Base-by-base conservation (phyloP, 2,113 vertebrate genomes). In the Aspiorhynchus laticeps region DNA sequence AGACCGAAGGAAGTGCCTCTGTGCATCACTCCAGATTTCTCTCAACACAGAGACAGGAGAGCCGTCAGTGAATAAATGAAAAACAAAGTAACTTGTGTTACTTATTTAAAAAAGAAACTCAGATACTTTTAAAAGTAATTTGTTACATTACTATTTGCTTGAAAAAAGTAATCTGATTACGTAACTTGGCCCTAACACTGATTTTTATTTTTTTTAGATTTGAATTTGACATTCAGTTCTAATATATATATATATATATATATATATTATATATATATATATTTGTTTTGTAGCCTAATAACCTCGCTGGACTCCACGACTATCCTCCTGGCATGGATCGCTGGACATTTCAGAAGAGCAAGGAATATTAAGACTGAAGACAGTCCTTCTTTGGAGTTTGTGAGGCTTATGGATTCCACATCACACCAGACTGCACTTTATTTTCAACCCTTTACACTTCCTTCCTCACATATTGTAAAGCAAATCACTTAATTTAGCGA, bases 321-420 rank as follows among this genome's bases (percentile, higher is more conserved):
- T 46, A 81, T 82, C 59, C 59, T 46, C 21, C n/a, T 24, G n/a
- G 31, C 46, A 73, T 17, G 48, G 63, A 41, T 86, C 15, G 4
- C 11, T 46, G 53, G 21, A 75, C 48, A 59, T 46, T 48, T 74
- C 79, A 48, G 85, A 86, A 36, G 41, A 73, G 48, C 67, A 24
- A 33, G 26, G 11, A 2, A 7, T 38, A 43, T 28, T 33, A 71
- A 12, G 19, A 41, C 53, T 7, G 75, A 41, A 31, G 21, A 56
- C 24, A 71, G 15, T 53, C 28, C 74, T 69, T 77, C 59, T 31
- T 69, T 28, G 77, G 63, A 80, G 26, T 51, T 79, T 48, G 17
- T 79, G 21, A 46, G 56, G 59, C 80, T 69, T 31, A 6, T 69
- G 63, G 80, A 83, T 24, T 48, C 14, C 17, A 48, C 81, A 33